Conservation (phyloP, 2,113 vertebrate species). For the Urocolius indicus region DNA sequence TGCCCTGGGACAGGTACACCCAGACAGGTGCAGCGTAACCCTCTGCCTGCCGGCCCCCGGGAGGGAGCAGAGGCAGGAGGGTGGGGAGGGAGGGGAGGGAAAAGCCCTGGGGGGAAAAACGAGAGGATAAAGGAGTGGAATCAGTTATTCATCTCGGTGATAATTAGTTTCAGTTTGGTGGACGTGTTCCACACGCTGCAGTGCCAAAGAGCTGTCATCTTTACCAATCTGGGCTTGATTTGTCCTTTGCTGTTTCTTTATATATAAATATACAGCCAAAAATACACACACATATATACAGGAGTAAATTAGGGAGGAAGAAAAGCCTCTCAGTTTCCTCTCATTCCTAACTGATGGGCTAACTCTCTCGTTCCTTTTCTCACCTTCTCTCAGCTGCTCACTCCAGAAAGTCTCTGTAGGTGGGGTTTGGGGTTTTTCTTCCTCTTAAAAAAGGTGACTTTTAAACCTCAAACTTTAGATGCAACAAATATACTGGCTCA, state of each 20-base stretch:
- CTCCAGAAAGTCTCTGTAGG: not conserved
- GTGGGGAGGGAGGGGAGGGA: not conserved
- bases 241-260: not conserved
- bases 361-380: not conserved
- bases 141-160: not conserved
- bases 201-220: not conserved
- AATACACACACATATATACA: not conserved
- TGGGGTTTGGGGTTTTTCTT: rapidly evolving
- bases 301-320: not conserved
- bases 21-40: constrained; percentile 85
- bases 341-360: not conserved
- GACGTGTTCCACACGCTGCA: rapidly evolving
- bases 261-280: not conserved
- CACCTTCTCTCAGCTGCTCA: not conserved
- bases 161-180: constrained; percentile 25
- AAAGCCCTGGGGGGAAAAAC: not conserved
- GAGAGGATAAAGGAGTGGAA: not conserved
- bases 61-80: not conserved
- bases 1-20: constrained; percentile 81
- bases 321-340: not conserved
- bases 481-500: not conserved
- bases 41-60: constrained; percentile 51
- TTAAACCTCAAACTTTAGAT: not conserved
- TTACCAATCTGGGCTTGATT: not conserved
- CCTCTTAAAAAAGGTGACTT: not conserved